phyloP scores from a whole-genome alignment of 2,797 vertebrate genomes.

The Neomorphus geoffroyi region DNA sequence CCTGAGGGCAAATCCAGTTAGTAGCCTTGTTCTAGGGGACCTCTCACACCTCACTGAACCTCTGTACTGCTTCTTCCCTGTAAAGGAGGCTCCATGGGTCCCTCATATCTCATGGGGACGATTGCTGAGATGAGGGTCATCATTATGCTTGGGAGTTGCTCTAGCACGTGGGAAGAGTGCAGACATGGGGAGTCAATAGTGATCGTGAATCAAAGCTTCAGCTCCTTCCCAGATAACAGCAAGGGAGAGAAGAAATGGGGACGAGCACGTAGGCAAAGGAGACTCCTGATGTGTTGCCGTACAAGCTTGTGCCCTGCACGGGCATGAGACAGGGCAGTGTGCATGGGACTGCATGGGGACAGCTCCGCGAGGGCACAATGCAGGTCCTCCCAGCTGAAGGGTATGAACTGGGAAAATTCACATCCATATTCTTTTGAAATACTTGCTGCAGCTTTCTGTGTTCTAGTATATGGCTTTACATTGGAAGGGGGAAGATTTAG shows the following conservation, averaged over 20 bases:
- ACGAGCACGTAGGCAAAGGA: not conserved
- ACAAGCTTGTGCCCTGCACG: not conserved
- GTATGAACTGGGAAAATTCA: not conserved
- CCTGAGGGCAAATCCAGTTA: not conserved
- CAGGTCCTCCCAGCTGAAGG: not conserved
- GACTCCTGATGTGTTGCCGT: accelerated
- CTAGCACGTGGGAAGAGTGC: not conserved
- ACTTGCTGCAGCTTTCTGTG: not conserved
- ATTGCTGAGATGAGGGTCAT: not conserved
- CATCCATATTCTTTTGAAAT: not conserved
- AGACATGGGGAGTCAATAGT: not conserved
- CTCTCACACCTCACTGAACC: not conserved
- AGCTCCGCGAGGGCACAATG: not conserved
- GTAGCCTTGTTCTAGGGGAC: not conserved
- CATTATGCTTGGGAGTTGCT: not conserved
- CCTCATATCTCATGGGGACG: not conserved
- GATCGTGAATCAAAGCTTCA: not conserved
- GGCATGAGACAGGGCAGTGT: not conserved
- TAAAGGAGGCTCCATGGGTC: not conserved
- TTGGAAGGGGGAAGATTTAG: no score
- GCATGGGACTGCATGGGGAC: not conserved
- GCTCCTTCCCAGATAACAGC: not conserved
- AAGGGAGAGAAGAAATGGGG: not conserved
- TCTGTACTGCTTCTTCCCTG: not conserved
- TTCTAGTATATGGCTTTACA: not conserved